Conservation (phyloP, 2,797 vertebrate species). For the Sebastes minor region DNA sequence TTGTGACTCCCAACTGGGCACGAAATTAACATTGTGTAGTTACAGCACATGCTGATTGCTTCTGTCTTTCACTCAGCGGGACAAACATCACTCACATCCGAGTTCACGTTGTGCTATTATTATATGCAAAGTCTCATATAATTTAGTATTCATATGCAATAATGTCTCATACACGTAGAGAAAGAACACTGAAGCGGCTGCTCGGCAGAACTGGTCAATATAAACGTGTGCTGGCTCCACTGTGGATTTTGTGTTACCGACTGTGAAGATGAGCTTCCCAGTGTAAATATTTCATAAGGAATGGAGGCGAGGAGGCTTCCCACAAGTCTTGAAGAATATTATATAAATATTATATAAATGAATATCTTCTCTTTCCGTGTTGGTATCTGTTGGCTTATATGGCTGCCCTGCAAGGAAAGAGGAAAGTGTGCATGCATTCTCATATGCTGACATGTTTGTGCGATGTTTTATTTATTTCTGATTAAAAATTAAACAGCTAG, state of each 20-base stretch:
- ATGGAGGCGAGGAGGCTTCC: slow-evolving; percentile 22
- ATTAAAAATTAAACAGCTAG: slow-evolving; percentile 28
- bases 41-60: not conserved
- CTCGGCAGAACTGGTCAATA: slow-evolving; percentile 11
- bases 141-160: slow-evolving; percentile 18
- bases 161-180: not conserved
- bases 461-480: not conserved
- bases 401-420: not conserved
- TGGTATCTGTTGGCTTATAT: not conserved
- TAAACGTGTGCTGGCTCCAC: slow-evolving; percentile 10
- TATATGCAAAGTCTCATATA: not conserved
- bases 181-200: not conserved
- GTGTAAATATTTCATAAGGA: slow-evolving; percentile 72
- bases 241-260: slow-evolving; percentile 1
- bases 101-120: not conserved
- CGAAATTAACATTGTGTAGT: not conserved
- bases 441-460: not conserved
- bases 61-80: not conserved
- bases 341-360: slow-evolving; percentile 43
- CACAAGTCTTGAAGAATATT: slow-evolving; percentile 23
- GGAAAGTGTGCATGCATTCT: not conserved
- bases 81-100: not conserved
- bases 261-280: slow-evolving; percentile 40
- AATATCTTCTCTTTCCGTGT: not conserved
- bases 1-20: not conserved